These are phyloP conservation scores for Brachionus plicatilis DNA, from an alignment of 1,140 invertebrate species.

Conservation along the genomic window DNA sequence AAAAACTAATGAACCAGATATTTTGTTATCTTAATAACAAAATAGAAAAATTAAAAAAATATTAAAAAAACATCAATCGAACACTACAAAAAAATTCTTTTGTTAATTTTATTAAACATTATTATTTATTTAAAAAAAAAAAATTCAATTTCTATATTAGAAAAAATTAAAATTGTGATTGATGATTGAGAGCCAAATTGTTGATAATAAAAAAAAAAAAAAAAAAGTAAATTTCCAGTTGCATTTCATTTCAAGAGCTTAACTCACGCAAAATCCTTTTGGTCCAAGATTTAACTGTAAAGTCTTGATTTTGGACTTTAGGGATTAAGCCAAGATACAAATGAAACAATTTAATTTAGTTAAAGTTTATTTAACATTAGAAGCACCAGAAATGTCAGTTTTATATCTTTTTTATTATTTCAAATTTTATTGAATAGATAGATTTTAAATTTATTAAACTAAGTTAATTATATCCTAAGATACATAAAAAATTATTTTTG, in stretches of 20 bases:
- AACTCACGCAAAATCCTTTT: background rate
- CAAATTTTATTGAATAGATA: no score
- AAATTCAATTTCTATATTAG: background rate
- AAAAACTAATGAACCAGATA: conserved; percentile 20
- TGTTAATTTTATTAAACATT: background rate
- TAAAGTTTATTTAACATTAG: no score
- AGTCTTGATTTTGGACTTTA: no score
- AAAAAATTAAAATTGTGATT: background rate
- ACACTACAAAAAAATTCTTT: background rate
- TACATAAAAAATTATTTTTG: no score
- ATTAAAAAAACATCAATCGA: background rate
- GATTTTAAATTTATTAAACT: no score
- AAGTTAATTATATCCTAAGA: no score
- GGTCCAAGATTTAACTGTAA: background rate
- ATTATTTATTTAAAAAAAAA: background rate
- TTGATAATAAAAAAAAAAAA: background rate
- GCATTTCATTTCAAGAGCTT: background rate
- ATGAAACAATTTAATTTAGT: no score
- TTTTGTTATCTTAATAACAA: background rate
- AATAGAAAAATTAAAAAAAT: background rate
- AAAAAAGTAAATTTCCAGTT: background rate
- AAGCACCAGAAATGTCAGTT: no score
- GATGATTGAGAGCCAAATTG: conserved; percentile 13
- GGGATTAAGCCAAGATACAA: no score
- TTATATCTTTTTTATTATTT: no score